Conservation (phyloP, 35 echinoderm and acorn worm genomes). For the Ptychodera flava region DNA sequence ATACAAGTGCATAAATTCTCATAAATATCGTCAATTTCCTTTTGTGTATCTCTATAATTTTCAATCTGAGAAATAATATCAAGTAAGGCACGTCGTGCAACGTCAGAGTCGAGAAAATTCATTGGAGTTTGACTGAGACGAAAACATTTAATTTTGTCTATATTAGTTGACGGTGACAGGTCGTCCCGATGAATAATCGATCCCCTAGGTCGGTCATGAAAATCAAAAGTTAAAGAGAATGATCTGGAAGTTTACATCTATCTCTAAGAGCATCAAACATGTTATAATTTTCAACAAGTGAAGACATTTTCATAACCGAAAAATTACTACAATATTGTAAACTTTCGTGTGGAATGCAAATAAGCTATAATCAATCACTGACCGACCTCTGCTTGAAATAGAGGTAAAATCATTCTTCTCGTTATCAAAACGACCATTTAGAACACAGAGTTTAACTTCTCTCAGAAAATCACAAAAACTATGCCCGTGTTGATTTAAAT, state of each 20-base stretch:
- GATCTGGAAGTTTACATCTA: background rate
- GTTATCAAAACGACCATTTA: background rate
- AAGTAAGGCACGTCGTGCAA: background rate
- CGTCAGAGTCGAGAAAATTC: background rate
- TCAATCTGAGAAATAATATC: constrained; percentile 2
- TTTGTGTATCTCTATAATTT: constrained; percentile 2
- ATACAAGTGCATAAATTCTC: background rate
- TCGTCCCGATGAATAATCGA: background rate
- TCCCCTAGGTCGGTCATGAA: background rate
- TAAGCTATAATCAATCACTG: background rate
- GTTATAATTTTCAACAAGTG: background rate
- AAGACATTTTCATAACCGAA: background rate
- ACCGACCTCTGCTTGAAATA: background rate
- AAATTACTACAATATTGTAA: constrained; percentile 2
- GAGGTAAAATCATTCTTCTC: background rate
- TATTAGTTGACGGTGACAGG: background rate
- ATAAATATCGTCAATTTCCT: background rate
- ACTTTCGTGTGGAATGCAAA: background rate
- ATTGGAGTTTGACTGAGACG: background rate
- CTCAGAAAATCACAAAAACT: background rate
- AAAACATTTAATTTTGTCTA: background rate
- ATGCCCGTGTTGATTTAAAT: background rate
- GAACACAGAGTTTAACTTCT: background rate
- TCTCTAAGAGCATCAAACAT: background rate
- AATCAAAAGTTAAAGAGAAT: background rate